A percentile compares a stretch with the other conserved stretches of the same genome.
Evolutionary conservation across 2,113 vertebrate genomes (phyloP).

Genomic region (Pungitius pungitius): DNA sequence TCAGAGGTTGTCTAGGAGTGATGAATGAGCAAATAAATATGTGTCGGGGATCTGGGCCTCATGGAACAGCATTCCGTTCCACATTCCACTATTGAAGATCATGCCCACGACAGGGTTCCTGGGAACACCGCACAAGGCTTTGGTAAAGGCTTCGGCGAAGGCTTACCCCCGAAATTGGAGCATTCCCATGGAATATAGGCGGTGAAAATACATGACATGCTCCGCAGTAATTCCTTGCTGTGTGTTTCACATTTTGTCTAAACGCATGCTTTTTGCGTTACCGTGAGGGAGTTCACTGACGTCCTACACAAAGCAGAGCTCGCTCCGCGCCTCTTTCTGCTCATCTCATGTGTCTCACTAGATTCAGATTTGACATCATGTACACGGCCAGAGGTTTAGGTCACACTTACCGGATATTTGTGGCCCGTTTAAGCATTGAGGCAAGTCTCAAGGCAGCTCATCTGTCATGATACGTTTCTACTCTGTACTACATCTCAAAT

Average conservation of each 20-base stretch:
- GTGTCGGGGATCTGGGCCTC: constrained; percentile 61
- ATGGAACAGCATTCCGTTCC: constrained; percentile 64
- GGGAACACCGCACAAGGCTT: constrained; percentile 7
- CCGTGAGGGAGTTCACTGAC: constrained; percentile 20
- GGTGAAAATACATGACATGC: constrained; percentile 49
- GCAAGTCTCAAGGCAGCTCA: constrained; percentile 62
- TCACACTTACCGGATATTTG: constrained; percentile 70
- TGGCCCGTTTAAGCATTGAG: constrained; percentile 57
- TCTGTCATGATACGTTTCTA: constrained; percentile 65
- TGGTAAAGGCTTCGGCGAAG: constrained; percentile 22
- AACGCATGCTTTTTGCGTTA: constrained; percentile 35
- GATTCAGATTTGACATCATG: constrained; percentile 59
- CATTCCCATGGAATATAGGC: constrained; percentile 42
- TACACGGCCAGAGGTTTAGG: constrained; percentile 49
- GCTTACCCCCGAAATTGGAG: constrained; percentile 30
- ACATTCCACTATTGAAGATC: constrained; percentile 70
- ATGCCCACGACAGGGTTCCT: constrained; percentile 31
- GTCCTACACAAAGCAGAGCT: constrained; percentile 51
- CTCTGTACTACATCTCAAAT: constrained; percentile 56
- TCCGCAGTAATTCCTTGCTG: constrained; percentile 55
- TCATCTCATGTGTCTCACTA: constrained; percentile 59
- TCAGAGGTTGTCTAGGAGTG: constrained; percentile 71
- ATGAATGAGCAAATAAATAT: constrained; percentile 82
- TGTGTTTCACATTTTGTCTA: constrained; percentile 50
- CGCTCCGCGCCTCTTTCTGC: constrained; percentile 42